phyloP scores from a whole-genome alignment of 1,140 invertebrate species.

The Meloidogyne exigua region DNA sequence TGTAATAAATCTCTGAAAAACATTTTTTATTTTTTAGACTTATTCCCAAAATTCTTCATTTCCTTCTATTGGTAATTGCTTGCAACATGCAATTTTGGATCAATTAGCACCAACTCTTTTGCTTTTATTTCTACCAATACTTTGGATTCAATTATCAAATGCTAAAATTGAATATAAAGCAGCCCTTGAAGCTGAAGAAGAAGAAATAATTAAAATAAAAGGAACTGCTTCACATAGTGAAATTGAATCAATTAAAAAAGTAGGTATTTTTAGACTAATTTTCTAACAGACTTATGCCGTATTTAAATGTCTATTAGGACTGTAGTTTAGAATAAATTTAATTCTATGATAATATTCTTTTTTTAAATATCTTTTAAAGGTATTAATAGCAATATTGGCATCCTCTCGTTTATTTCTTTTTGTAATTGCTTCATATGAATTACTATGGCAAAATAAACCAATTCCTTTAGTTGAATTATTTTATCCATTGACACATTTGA shows the following conservation, averaged over 20 bases:
- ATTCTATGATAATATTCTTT: too few relatives aligned
- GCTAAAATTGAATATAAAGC: conserved; percentile 9
- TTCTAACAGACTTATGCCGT: too few relatives aligned
- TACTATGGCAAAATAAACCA: conserved; percentile 14
- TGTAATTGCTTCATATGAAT: conserved; percentile 32
- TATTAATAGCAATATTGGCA: conserved; percentile 30
- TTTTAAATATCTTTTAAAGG: too few relatives aligned
- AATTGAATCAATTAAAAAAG: conserved; percentile 3
- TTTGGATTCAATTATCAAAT: conserved; percentile 33
- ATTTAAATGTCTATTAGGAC: too few relatives aligned
- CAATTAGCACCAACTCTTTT: conserved; percentile 36
- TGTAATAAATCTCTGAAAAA: too few relatives aligned
- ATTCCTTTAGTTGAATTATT: conserved; percentile 49
- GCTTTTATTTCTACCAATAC: conserved; percentile 36
- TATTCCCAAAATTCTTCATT: not conserved
- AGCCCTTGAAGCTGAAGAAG: not conserved
- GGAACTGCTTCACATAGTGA: not conserved
- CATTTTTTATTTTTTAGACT: too few relatives aligned
- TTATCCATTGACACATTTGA: conserved; percentile 35
- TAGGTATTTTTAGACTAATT: not conserved
- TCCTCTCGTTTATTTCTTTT: conserved; percentile 33
- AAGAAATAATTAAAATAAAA: not conserved
- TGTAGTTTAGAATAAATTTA: too few relatives aligned
- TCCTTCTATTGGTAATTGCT: conserved; percentile 30
- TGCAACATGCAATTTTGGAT: conserved; percentile 42